Evolutionary conservation across 2,888 invertebrate genomes (phyloP).

Genomic region (Eulithis testata): DNA sequence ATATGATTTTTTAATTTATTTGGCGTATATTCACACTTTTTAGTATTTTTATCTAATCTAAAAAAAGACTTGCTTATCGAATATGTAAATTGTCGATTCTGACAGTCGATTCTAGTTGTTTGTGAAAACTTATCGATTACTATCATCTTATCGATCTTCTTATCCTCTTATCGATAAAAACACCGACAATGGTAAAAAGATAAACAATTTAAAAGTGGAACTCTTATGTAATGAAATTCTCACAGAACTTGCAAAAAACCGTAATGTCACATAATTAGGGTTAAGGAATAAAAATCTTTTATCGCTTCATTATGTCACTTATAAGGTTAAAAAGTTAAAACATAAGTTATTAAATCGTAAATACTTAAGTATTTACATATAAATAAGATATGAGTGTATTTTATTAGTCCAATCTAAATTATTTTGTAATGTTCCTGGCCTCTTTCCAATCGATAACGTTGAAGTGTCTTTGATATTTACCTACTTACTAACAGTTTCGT

Average conservation of each 20-base stretch:
- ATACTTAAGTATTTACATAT: background rate
- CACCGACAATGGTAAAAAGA: conserved; percentile 5
- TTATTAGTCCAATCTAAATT: conserved; percentile 12
- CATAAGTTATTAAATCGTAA: background rate
- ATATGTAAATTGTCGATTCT: too few species aligned
- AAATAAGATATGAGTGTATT: conserved; percentile 4
- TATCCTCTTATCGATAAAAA: background rate
- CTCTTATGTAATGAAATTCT: conserved; percentile 19
- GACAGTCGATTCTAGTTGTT: background rate
- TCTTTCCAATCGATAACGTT: conserved; percentile 18
- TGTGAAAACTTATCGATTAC: background rate
- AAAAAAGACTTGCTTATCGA: too few species aligned
- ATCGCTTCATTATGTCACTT: conserved; percentile 12
- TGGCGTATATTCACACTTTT: too few species aligned
- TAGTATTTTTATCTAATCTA: too few species aligned
- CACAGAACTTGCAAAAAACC: conserved; percentile 23
- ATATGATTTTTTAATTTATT: too few species aligned
- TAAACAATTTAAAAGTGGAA: conserved; percentile 14
- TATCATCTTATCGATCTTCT: too few species aligned
- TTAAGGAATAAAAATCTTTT: conserved; percentile 15
- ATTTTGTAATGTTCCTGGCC: conserved; percentile 20
- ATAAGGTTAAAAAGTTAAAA: background rate
- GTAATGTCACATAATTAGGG: conserved; percentile 26
- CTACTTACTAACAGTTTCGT: background rate
- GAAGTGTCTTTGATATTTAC: conserved; percentile 3